Conservation (phyloP, 2,113 vertebrate species). For the Noturus placidus region DNA sequence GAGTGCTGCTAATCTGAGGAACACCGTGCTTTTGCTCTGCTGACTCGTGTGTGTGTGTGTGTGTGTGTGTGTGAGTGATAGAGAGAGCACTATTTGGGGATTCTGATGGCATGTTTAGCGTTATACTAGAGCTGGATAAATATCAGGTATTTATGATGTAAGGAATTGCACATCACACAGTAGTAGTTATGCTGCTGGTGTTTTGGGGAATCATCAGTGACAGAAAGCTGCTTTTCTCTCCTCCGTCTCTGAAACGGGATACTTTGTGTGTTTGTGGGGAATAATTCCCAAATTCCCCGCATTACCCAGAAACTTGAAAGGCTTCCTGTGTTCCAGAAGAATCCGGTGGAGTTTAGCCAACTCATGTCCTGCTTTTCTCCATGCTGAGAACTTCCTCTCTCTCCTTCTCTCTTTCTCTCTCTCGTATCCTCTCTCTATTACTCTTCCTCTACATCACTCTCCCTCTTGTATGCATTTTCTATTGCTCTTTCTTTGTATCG, state of each 20-base stretch:
- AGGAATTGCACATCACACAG: background rate
- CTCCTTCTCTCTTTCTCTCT: too few relatives aligned
- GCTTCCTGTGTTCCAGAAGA: slow-evolving; percentile 51
- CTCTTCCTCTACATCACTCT: background rate
- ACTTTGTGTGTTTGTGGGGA: background rate
- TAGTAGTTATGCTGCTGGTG: background rate
- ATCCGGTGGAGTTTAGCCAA: slow-evolving; percentile 31
- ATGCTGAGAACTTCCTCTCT: slow-evolving; percentile 28
- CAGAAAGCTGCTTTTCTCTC: slow-evolving; percentile 1
- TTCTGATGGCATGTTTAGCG: background rate
- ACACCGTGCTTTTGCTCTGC: background rate
- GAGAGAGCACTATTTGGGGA: background rate
- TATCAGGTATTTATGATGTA: background rate
- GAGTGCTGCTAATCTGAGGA: background rate
- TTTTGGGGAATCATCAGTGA: background rate
- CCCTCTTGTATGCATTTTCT: background rate
- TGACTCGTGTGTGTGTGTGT: background rate
- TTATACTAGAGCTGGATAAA: background rate
- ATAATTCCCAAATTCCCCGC: slow-evolving; percentile 15
- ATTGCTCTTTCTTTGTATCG: background rate
- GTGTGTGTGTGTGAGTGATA: background rate
- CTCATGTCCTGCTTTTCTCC: slow-evolving; percentile 30
- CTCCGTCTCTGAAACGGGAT: background rate
- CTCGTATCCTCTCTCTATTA: background rate
- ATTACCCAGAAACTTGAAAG: slow-evolving; percentile 44